Percentiles rank a stretch among this genome's conserved stretches.
Conservation (phyloP, 2,797 vertebrate species). For the Urophycis tenuis region DNA sequence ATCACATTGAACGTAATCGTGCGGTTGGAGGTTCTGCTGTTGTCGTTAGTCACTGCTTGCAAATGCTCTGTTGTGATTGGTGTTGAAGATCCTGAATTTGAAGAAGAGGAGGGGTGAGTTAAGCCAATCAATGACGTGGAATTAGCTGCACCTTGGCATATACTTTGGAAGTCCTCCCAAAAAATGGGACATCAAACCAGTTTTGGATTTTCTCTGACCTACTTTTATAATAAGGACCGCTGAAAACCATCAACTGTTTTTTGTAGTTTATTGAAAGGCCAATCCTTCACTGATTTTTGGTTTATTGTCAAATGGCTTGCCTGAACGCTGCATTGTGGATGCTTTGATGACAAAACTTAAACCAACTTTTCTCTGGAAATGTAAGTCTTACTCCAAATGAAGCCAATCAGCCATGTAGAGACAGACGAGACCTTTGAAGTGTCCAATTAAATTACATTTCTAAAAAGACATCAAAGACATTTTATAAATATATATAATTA, state of each 20-base stretch:
- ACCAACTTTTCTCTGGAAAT: not conserved
- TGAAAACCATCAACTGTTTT: not conserved
- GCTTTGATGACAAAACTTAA: constrained; percentile 13
- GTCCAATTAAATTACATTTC: constrained; percentile 40
- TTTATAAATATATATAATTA: constrained; percentile 33
- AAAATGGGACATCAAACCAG: not conserved
- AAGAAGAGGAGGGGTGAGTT: not conserved
- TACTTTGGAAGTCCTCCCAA: constrained; percentile 1
- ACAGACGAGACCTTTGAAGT: constrained; percentile 50
- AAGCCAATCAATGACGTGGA: not conserved
- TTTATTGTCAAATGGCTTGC: not conserved
- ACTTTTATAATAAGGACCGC: not conserved
- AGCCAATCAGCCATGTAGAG: constrained; percentile 34
- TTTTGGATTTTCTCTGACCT: not conserved
- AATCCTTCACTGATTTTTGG: constrained; percentile 1
- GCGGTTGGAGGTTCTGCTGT: constrained; percentile 68
- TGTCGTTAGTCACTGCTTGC: constrained; percentile 80
- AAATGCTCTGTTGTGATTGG: constrained; percentile 72
- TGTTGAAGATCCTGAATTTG: constrained; percentile 68
- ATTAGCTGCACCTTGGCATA: not conserved
- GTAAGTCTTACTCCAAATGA: constrained; percentile 30
- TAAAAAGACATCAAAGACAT: constrained; percentile 47
- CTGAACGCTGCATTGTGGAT: constrained; percentile 7
- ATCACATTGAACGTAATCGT: constrained; percentile 72
- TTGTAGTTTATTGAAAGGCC: not conserved